Base-by-base conservation (phyloP, 1,140 invertebrate species). In the Daktulosphaira vitifoliae region DNA sequence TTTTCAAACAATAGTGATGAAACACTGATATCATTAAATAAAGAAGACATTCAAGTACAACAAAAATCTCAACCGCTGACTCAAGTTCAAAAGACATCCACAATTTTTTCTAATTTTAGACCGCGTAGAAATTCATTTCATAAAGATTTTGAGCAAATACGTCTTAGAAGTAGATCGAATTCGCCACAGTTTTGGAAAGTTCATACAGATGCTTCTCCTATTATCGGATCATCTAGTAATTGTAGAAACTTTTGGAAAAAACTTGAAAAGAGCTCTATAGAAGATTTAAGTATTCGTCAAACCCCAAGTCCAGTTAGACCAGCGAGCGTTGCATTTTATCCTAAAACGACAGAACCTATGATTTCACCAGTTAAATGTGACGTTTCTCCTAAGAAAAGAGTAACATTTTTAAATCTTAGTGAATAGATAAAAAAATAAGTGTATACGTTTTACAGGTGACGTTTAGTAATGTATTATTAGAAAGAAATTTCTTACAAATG, bases 401-500 rank as follows among this genome's bases (percentile, higher is more conserved):
- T 62, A 44, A 54, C 39, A 16, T 42, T 15, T 8, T 33, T 6
- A n/a, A n/a, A n/a, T n/a, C n/a, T n/a, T n/a, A n/a, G n/a, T n/a
- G n/a, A n/a, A n/a, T n/a, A n/a, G n/a, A n/a, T n/a, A n/a, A n/a
- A n/a, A n/a, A n/a, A n/a, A n/a, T n/a, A n/a, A n/a, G n/a, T n/a
- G n/a, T n/a, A n/a, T n/a, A n/a, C n/a, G n/a, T n/a, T 23, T 42
- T 26, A 16, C 49, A 62, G 56, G 56, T 62, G 26, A 46, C 56
- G 20, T 62, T 62, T 3, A 62, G 56, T 48, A 62, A 62, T 33
- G n/a, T 62, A n/a, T 48, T 62, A 2, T 13, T 29, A 13, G 56
- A 62, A 16, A 62, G 56, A 33, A 62, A 62, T 46, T 62, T 46
- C 29, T 46, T 62, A 15, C 56, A 62, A 48, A 62, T 48, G 42